A percentile compares a stretch with the other conserved stretches of the same genome.
These are phyloP conservation scores for Calliphora vomitoria DNA, from an alignment of 2,888 invertebrate genomes.

Conservation along the genomic window DNA sequence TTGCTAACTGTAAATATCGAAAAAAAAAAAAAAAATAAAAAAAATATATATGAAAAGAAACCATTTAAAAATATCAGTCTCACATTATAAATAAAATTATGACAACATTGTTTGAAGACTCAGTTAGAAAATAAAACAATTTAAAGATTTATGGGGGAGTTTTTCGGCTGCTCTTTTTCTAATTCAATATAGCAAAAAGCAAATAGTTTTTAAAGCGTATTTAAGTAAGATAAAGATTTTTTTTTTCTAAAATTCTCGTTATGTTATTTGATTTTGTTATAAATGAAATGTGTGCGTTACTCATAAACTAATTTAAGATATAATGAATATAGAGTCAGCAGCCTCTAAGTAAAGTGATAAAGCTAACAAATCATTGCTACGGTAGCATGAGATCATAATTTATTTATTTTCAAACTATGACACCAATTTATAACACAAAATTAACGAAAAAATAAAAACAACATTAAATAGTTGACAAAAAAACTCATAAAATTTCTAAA, in stretches of 20 bases:
- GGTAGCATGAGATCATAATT: conserved; percentile 71
- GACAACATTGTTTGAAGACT: conserved; percentile 31
- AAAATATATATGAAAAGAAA: too few relatives aligned
- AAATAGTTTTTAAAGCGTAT: conserved; percentile 59
- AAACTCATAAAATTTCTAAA: too few relatives aligned
- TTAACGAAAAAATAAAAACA: background rate
- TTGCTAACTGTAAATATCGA: conserved; percentile 38
- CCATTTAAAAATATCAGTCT: conserved; percentile 31
- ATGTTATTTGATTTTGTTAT: background rate
- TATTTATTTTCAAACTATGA: conserved; percentile 65
- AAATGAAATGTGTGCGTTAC: background rate
- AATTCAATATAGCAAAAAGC: background rate
- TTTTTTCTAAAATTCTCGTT: background rate
- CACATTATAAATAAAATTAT: conserved; percentile 36
- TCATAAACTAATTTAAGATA: background rate
- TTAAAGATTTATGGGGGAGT: conserved; percentile 66
- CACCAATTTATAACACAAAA: background rate
- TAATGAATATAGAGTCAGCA: background rate
- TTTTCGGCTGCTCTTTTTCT: conserved; percentile 51
- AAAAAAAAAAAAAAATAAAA: too few relatives aligned
- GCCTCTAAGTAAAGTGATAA: conserved; percentile 31
- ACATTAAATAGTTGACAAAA: background rate
- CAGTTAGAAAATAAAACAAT: conserved; percentile 2
- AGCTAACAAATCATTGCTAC: background rate
- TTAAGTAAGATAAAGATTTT: background rate